Percentiles rank a stretch among this genome's conserved stretches.
phyloP scores from a whole-genome alignment of 1,140 invertebrate genomes.

The Papilio aristodemus region DNA sequence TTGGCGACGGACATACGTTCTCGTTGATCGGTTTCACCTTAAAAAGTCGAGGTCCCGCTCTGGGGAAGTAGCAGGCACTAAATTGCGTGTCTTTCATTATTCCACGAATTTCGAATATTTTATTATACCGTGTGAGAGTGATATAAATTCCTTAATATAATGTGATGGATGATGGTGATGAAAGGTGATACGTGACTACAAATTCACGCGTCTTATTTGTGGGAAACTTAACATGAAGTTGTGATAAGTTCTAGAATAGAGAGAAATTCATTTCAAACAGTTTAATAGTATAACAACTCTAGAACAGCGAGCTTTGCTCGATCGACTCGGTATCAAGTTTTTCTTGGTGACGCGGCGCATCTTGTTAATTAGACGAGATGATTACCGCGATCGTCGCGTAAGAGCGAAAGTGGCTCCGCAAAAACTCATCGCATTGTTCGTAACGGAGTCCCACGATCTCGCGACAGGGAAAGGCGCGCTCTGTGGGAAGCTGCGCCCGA shows the following conservation, averaged over 20 bases:
- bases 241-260: neutral
- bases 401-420: constrained; percentile 69
- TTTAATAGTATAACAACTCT: neutral
- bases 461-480: constrained; percentile 72
- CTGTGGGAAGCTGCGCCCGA: constrained; percentile 55
- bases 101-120: too few species aligned
- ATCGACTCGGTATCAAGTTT: neutral
- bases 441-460: constrained; percentile 65
- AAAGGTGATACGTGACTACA: too few species aligned
- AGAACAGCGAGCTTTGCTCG: neutral
- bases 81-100: too few species aligned
- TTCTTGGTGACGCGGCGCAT: neutral
- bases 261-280: neutral
- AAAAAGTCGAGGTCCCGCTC: neutral
- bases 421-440: constrained; percentile 68
- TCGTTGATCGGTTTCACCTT: neutral
- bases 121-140: too few species aligned
- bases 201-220: too few species aligned
- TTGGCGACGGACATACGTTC: neutral
- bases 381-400: constrained; percentile 57
- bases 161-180: too few species aligned
- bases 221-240: too few species aligned
- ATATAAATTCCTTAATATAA: too few species aligned
- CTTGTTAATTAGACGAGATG: constrained; percentile 51
- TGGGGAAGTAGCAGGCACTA: neutral